Base-by-base conservation (phyloP, 2,113 vertebrate species). In the Promerops cafer region DNA sequence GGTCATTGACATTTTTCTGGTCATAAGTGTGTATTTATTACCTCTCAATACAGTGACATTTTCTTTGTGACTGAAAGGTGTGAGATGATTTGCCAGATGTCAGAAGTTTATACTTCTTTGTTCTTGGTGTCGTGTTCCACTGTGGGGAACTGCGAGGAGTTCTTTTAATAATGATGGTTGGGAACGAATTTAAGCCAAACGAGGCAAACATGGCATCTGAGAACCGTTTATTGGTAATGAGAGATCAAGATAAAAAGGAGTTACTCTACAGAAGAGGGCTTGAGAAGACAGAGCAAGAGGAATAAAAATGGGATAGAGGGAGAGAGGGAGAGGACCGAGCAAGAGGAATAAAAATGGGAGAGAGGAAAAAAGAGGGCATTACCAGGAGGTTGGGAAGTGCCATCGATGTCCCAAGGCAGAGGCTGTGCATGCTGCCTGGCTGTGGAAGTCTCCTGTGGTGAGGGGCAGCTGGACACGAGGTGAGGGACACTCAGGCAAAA, bases 1-100 rank as follows among this genome's bases (percentile, higher is more conserved):
- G 27, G 54, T 90, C 19, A 31, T 93, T 54, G 80, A 65, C 21
- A 47, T 95, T 93, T 84, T 93, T 90, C 47, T 81, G 37, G 13
- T 66, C 22, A 5, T 72, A 77, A 90, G 45, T 82, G 54, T 40
- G 12, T 92, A 66, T 70, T 94, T 90, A 57, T 84, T 96, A 61
- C 68, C 52, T 92, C 65, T 77, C 57, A 83, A 42, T 39, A 47
- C 28, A 65, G 17, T 94, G 68, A 91, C 75, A 39, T 90, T 90
- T 95, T 82, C 37, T 68, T 87, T 79, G 59, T 69, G 30, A 52
- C 61, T 77, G 60, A 85, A 83, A 71, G 42, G 14, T 77, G 59
- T 82, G 27, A 45, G 37, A 27, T 89, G 74, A 90, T 88, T 85
- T 93, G 3, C 40, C 30, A 88, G 77, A 56, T 93, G 35, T 71